Evolutionary conservation across 2,797 vertebrate genomes (phyloP), one percentile per base, ranked within the genome.

Genomic region (Agapornis canus): DNA sequence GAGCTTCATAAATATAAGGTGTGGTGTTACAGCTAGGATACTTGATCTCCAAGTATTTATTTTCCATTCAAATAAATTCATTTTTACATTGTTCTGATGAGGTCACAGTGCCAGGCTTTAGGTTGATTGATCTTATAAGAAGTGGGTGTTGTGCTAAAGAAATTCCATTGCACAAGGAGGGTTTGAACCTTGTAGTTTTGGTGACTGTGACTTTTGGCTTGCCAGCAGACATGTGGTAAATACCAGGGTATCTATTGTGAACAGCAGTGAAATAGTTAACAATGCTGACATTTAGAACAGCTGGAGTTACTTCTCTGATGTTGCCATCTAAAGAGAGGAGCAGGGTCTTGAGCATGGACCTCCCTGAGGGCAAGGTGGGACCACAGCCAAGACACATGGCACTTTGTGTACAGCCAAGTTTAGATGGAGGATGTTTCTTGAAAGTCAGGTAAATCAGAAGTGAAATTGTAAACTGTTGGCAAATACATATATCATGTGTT

Each of bases 1-100:
- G 39, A 14, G 26, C 78, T 91, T 77, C 48, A 45, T 82, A 91
- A 92, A 91, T 89, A 47, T 48, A 72, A 87, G 29, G 66, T 42
- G 40, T 77, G 45, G 5, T 59, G 26, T 76, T 94, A 43, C 37
- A 85, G 68, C 79, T 54, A 12, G 69, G 22, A 51, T 70, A 57
- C 68, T 92, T 89, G 60, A 85, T 92, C 48, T 85, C 32, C 2
- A 31, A 89, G 49, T 65, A 57, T 79, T 86, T 94, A 23, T 78
- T 93, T 94, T 71, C 49, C 37, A 27, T 81, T 76, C 71, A 35
- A 87, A 71, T 47, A 71, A 95, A 89, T 82, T 56, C 76, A 65
- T 95, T 93, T 93, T 93, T 94, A 32, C 79, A 26, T 84, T 89
- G 42, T 86, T 82, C 51, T 91, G 64, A 51, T 69, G 66, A 83